A percentile compares a stretch with the other conserved stretches of the same genome.
These are phyloP conservation scores for Temnothorax curvispinosus DNA, from an alignment of 1,140 invertebrate genomes.

Conservation along the genomic window DNA sequence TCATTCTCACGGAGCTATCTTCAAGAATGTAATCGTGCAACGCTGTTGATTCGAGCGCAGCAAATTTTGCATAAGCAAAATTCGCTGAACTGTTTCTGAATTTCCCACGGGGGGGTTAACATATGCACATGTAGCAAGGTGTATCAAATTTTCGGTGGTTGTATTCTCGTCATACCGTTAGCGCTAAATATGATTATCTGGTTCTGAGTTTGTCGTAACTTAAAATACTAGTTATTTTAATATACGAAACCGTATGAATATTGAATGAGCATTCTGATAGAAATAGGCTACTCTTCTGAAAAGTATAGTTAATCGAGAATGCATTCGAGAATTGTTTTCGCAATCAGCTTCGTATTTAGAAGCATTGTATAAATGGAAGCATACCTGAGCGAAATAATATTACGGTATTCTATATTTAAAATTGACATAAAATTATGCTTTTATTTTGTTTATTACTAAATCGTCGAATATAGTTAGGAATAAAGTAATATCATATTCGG, in stretches of 20 bases:
- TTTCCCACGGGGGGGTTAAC: not conserved
- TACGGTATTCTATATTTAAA: not conserved
- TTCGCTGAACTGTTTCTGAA: not conserved
- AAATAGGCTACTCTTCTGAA: not conserved
- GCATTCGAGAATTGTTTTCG: not conserved
- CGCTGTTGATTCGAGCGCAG: constrained; percentile 12
- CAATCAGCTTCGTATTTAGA: not conserved
- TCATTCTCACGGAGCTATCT: constrained; percentile 51
- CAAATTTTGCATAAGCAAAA: constrained; percentile 12
- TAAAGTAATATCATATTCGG: not conserved
- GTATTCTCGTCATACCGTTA: not conserved
- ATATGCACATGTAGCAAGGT: not conserved
- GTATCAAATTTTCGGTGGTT: not conserved
- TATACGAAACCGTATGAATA: not conserved
- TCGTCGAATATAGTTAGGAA: not conserved
- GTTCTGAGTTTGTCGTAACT: not conserved
- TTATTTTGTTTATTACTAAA: not conserved
- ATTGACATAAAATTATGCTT: not conserved
- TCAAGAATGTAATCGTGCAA: constrained; percentile 27
- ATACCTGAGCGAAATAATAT: not conserved
- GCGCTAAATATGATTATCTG: not conserved
- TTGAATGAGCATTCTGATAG: not conserved
- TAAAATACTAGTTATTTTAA: not conserved
- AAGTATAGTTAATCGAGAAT: not conserved
- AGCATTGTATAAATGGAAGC: not conserved